Base-by-base conservation (phyloP, 2,888 invertebrate genomes). In the Lithophane semibrunnea region DNA sequence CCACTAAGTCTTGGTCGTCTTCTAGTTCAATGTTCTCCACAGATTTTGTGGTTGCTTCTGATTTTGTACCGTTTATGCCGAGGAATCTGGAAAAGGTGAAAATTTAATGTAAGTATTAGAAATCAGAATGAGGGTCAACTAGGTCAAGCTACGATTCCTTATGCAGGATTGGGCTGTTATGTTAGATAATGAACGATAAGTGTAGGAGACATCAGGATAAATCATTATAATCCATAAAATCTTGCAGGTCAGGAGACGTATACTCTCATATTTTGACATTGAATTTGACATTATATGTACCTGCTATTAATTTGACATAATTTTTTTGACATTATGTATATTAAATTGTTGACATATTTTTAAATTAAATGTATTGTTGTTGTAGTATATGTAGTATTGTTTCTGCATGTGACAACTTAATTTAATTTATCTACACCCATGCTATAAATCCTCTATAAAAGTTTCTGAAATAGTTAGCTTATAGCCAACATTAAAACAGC, bases 11-110 rank as follows among this genome's bases (percentile, higher is more conserved):
- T 0, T 90, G 80, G 12, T 94, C 94, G 65, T 94, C 94, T 1
- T 94, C 83, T 0, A 94, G 81, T 73, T 95, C 95, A 47, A 95
- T 91, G 49, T 92, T 92, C 47, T 88, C 86, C 89, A 91, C 93
- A 0, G 88, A 69, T 72, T 90, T 93, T 3, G 93, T 92, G 1
- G 91, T 89, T 2, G 88, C 77, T 52, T 65, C 85, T 9, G 71
- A 5, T n/a, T 74, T 93, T 29, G 88, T 92, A 8, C 85, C 85
- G 58, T 88, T 88, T 61, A 93, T 90, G 60, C 95, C 95, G 3
- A 96, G 89, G 80, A 96, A 95, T 68, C 96, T 96, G 93, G 2
- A 89, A 92, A 56, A 47, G 7, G 10, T 18, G 12, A 47, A 63
- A 13, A n/a, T 44, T 18, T 0, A 1, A 16, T 42, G 16, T 37